Evolutionary conservation across 1,140 invertebrate genomes (phyloP), one percentile per base, ranked within the genome.

Genomic region (Physella acuta): DNA sequence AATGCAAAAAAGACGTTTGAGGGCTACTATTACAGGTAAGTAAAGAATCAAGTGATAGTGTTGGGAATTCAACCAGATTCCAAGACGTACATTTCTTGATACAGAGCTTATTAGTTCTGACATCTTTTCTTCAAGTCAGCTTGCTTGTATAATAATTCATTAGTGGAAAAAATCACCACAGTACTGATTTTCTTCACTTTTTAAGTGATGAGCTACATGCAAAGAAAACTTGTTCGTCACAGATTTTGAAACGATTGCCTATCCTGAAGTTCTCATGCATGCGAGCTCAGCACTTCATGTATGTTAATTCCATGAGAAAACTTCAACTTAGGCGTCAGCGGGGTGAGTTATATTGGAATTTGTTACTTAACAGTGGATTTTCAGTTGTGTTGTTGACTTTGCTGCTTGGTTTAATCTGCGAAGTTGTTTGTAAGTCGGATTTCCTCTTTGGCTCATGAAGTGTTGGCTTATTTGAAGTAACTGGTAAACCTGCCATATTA

Each of bases 1-100:
- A 68, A 59, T 68, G 56, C 66, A 68, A 60, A 68, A 68, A 68
- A 68, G 66, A 51, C 66, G 55, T 0, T 31, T 68, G 55, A 44
- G 66, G 36, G 55, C 56, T 26, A 60, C 16, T 60, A 26, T 55
- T 30, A 37, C 30, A 26, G 62, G 62, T 64, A 52, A 52, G 62
- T 64, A 52, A 8, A 26, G 49, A 52, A 30, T 2, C 8, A 55
- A 30, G 20, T 55, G 28, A 24, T 24, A 8, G 24, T 30, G n/a
- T n/a, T n/a, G n/a, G n/a, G n/a, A n/a, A n/a, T n/a, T n/a, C n/a
- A n/a, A n/a, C n/a, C n/a, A n/a, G n/a, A n/a, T n/a, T n/a, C n/a
- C n/a, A n/a, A n/a, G n/a, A n/a, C n/a, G n/a, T n/a, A n/a, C n/a
- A n/a, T n/a, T n/a, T n/a, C n/a, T n/a, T n/a, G n/a, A n/a, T n/a